Percentiles rank a stretch among this genome's conserved stretches.
Conservation (phyloP, 2,888 invertebrate genomes). For the Drosophila peninsularis region DNA sequence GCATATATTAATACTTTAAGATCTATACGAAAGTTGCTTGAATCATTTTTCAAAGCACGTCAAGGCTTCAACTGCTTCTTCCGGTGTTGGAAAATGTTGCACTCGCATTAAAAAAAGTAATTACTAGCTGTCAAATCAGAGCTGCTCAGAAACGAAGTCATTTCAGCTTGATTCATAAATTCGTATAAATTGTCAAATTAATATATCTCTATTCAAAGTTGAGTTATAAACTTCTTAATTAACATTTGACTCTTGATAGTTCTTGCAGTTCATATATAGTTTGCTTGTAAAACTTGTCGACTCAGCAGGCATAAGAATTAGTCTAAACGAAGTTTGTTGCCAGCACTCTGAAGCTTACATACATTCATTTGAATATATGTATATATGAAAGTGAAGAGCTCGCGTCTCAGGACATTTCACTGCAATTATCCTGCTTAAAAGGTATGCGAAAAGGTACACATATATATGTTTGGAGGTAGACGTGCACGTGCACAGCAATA, state of each 20-base stretch:
- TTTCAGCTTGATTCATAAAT: too few species aligned
- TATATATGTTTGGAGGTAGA: not conserved
- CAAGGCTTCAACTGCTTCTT: too few species aligned
- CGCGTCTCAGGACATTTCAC: not conserved
- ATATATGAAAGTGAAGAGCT: not conserved
- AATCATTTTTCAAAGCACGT: not conserved
- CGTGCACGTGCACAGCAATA: not conserved
- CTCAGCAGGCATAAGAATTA: slow-evolving; percentile 5
- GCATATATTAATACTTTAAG: too few species aligned
- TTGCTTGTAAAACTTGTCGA: not conserved
- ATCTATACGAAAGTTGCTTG: too few species aligned
- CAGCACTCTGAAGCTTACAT: not conserved
- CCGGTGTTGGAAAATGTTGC: too few species aligned
- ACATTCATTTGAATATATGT: not conserved
- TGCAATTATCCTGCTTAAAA: not conserved
- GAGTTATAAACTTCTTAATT: too few species aligned
- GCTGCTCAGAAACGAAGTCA: too few species aligned
- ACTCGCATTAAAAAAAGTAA: too few species aligned
- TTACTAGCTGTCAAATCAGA: too few species aligned
- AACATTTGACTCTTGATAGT: not conserved
- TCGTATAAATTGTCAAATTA: too few species aligned
- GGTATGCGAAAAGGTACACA: not conserved
- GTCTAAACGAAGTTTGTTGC: not conserved
- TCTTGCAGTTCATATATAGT: not conserved
- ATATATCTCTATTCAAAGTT: too few species aligned